Evolutionary conservation across 1,140 invertebrate genomes (phyloP), one percentile per base, ranked within the genome.

Genomic region (Cardiocondyla obscurior): DNA sequence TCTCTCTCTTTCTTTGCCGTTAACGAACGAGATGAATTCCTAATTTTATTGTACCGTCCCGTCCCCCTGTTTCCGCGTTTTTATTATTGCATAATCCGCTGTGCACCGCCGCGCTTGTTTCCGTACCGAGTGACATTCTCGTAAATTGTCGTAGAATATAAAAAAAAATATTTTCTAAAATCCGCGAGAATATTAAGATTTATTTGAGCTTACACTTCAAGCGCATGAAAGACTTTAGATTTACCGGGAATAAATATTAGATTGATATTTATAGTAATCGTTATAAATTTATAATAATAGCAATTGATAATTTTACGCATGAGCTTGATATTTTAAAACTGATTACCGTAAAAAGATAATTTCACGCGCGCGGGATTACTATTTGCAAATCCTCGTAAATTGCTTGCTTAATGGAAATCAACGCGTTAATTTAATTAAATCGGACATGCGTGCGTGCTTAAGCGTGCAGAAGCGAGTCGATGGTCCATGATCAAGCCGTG

Each of bases 11-110:
- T 44, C 57, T 7, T 25, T 39, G 51, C 30, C 39, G 57, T 77
- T 51, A 25, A 57, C 79, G 46, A 55, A 85, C 85, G 55, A 86
- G 53, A 69, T 85, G 79, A 67, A 86, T 86, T 86, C 77, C 86
- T 83, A 86, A 86, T 86, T 76, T 76, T 46, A 49, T 76, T 33
- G 28, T 46, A 16, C 55, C 7, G 22, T 7, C 6, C 6, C 10
- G 16, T 6, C 25, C 8, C 16, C 65, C 22, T 44, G 46, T 22
- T 85, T 82, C 44, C 25, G 62, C 36, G 60, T 65, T 57, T 42
- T 57, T 46, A 70, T 8, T 55, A 39, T 86, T 85, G 33, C 49
- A 55, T 42, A 86, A 86, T 22, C 1, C 30, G 12, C 57, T 0
- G 1, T 49, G 8, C 16, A 39, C 19, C 12, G 44, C 10, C 44